Evolutionary conservation across 2,797 vertebrate genomes (phyloP), one percentile per base, ranked within the genome.

Genomic region (Sebastes jordani): DNA sequence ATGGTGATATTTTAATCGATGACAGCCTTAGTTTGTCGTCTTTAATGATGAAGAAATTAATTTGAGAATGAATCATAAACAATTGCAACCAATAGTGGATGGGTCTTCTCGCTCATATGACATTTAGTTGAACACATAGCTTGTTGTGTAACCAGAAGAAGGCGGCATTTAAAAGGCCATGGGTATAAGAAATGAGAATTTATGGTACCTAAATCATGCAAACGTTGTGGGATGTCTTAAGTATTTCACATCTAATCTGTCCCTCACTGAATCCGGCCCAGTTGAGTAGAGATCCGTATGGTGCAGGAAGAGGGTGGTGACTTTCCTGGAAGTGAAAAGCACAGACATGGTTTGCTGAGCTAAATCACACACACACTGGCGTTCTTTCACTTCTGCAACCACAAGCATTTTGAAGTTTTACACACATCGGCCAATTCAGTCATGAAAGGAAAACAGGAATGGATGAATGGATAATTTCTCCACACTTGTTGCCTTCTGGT

Each of bases 281-380:
- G 81, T 91, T 67, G 62, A 84, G 83, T 71, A 74, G 65, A 71
- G 36, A 54, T 77, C 68, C 29, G 59, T 76, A 75, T 63, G 72
- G 74, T 82, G 68, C 75, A 84, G 84, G 76, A 85, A 90, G 74
- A 83, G 87, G 85, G 87, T 84, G 74, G 90, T 85, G 82, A 85
- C 87, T 86, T 95, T 94, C 91, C 93, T 89, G 87, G 90, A 93
- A 93, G 69, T 86, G 76, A 76, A 86, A 81, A 88, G 80, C 80
- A 73, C 81, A 87, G 88, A 83, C 76, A 75, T 55, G 85, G 82
- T 83, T 81, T 81, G 63, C 85, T 79, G 83, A 84, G 70, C 81
- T 82, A 86, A 92, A 89, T 84, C 88, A 46, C 89, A 67, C 83
- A 34, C 71, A 46, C 70, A 58, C 68, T 80, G 69, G 65, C 76